phyloP scores from a whole-genome alignment of 2,888 invertebrate species.

The Drosophila kuntzei region DNA sequence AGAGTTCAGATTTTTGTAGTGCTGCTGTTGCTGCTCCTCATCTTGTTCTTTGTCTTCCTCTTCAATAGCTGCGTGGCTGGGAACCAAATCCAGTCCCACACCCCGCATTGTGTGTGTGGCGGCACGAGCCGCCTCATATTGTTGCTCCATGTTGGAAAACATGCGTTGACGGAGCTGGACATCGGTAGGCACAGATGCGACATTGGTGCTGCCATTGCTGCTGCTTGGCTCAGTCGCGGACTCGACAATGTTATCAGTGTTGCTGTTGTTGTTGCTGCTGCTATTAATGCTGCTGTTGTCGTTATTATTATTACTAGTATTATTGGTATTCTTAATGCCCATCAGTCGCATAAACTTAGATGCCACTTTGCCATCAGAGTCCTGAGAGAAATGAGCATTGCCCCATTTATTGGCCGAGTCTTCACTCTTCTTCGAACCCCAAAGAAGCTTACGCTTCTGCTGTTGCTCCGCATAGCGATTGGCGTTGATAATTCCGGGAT shows the following conservation, averaged over 20 bases:
- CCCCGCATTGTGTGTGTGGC: constrained; percentile 98
- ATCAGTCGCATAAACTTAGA: constrained; percentile 98
- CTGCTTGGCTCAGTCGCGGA: constrained; percentile 12
- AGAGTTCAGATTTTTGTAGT: constrained; percentile 6
- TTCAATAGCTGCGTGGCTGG: constrained; percentile 85
- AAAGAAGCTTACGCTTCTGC: constrained; percentile 95
- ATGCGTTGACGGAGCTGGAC: constrained; percentile 89
- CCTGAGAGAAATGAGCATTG: constrained; percentile 93
- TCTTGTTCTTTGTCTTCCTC: background rate
- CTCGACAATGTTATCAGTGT: constrained; percentile 3
- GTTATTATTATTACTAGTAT: constrained; percentile 12
- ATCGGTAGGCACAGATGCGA: constrained; percentile 65
- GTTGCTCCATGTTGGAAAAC: constrained; percentile 97
- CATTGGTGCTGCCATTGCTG: constrained; percentile 28
- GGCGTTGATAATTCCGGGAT: constrained; percentile 90
- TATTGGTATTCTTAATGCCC: constrained; percentile 89
- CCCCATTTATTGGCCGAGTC: constrained; percentile 89
- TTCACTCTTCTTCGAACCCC: constrained; percentile 91
- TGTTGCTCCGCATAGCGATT: constrained; percentile 95
- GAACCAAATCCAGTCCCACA: constrained; percentile 91
- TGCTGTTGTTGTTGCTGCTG: background rate
- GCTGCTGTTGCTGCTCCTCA: background rate
- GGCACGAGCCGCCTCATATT: constrained; percentile 97
- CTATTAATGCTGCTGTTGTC: background rate
- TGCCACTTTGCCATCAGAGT: constrained; percentile 95